These are phyloP conservation scores for Aphelocoma californica DNA, from an alignment of 2,797 vertebrate species.

Conservation along the genomic window DNA sequence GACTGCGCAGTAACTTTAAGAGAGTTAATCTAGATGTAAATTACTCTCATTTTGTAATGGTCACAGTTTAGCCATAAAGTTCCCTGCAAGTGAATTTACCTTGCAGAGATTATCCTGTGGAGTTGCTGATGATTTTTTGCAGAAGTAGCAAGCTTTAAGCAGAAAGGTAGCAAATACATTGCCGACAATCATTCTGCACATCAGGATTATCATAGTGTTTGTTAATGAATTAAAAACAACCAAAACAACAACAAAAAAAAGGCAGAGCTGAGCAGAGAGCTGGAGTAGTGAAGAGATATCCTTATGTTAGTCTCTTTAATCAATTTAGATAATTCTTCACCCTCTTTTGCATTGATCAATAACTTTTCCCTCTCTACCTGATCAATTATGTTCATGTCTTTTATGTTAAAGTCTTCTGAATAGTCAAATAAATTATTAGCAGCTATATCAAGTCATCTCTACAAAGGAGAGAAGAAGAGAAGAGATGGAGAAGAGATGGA, in stretches of 20 bases:
- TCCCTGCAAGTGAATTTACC: background rate
- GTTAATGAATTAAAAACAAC: background rate
- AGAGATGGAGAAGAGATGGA: background rate
- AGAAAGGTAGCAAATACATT: background rate
- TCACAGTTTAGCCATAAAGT: background rate
- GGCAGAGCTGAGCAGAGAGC: background rate
- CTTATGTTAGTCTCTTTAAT: background rate
- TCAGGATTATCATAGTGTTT: background rate
- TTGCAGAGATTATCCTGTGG: background rate
- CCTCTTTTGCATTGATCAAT: background rate
- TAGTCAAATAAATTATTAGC: background rate
- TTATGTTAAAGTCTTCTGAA: background rate
- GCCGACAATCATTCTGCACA: background rate
- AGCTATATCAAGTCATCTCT: background rate
- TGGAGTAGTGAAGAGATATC: background rate
- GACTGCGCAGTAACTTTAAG: background rate
- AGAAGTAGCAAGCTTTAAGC: background rate
- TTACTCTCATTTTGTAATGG: background rate
- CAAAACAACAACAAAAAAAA: too few relatives aligned
- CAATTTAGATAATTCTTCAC: background rate
- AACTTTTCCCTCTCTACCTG: background rate
- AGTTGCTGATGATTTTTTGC: background rate
- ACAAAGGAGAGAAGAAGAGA: background rate
- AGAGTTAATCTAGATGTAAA: background rate
- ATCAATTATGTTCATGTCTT: background rate